Evolutionary conservation across 2,797 vertebrate species (phyloP).

Genomic region (Steatocranus sp.): DNA sequence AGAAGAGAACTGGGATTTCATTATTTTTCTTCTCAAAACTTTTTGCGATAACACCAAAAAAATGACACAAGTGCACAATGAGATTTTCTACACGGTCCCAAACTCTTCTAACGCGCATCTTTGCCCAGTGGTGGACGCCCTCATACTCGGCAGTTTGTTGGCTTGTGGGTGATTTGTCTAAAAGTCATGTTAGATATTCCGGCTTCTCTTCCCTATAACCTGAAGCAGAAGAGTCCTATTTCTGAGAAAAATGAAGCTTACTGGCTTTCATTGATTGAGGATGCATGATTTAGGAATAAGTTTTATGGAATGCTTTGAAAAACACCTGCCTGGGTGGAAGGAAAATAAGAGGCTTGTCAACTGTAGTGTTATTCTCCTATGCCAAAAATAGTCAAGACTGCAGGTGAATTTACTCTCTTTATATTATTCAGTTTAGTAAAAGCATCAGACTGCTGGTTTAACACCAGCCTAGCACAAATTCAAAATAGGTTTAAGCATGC

Average conservation of each 20-base stretch:
- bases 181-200: neutral
- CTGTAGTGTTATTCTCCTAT: neutral
- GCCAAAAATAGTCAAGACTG: neutral
- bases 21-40: neutral
- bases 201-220: neutral
- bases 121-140: neutral
- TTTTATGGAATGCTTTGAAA: neutral
- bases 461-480: neutral
- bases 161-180: conserved; percentile 26
- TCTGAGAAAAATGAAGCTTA: neutral
- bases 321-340: neutral
- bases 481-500: neutral
- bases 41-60: conserved; percentile 23
- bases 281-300: neutral
- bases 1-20: neutral
- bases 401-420: neutral
- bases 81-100: neutral
- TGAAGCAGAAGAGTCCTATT: neutral
- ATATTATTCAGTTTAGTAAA: neutral
- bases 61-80: conserved; percentile 23
- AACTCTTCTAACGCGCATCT: neutral
- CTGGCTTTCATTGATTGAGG: neutral
- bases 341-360: neutral
- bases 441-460: neutral
- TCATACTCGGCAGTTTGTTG: neutral